These are phyloP conservation scores for Xiphorhynchus elegans DNA, from an alignment of 2,113 vertebrate genomes.

Conservation along the genomic window DNA sequence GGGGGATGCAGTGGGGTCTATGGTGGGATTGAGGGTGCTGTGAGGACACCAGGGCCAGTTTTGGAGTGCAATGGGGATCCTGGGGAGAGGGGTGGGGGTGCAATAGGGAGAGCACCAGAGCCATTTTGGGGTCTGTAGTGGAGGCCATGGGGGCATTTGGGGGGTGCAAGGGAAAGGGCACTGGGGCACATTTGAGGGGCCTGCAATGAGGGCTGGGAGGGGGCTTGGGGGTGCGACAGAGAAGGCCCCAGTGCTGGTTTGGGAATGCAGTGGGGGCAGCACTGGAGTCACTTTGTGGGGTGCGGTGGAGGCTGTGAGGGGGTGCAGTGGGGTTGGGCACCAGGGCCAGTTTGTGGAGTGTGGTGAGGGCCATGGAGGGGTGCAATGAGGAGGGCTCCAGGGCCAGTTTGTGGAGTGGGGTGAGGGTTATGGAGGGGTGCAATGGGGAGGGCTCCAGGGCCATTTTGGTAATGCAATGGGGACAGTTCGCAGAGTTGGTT, in stretches of 20 bases:
- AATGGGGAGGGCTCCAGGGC: rapidly evolving
- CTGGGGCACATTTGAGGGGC: neutral
- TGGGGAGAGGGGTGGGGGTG: neutral
- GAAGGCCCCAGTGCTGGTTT: neutral
- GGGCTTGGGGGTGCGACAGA: neutral
- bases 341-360: neutral
- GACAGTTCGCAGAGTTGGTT: neutral
- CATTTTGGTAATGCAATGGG: neutral
- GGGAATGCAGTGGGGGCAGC: too few relatives aligned
- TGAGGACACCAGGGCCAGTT: neutral
- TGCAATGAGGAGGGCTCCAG: too few relatives aligned
- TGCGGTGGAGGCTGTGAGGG: too few relatives aligned
- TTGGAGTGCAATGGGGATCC: neutral
- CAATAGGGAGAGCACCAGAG: neutral
- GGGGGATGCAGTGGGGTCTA: too few relatives aligned
- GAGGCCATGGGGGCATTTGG: neutral
- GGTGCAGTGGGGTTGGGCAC: neutral
- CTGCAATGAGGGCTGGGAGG: neutral
- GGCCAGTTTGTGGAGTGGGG: neutral
- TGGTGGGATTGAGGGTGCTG: neutral
- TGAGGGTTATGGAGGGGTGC: neutral
- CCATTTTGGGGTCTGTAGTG: neutral
- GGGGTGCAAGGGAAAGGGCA: neutral
- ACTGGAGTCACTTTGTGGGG: too few relatives aligned
- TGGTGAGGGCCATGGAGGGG: too few relatives aligned